phyloP scores from a whole-genome alignment of 2,797 vertebrate species.

The Setipinna tenuifilis region DNA sequence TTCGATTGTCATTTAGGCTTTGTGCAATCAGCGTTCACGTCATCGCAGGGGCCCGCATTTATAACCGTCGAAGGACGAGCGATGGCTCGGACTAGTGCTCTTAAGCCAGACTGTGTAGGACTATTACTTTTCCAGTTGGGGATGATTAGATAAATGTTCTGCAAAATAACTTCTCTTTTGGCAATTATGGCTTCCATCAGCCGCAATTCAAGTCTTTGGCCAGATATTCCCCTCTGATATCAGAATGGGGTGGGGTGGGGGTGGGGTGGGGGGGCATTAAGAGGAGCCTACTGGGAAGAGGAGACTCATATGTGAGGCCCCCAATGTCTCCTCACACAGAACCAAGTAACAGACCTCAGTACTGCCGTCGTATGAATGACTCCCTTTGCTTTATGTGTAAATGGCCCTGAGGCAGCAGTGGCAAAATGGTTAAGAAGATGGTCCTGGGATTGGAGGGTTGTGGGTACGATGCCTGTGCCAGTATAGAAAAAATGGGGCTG shows the following conservation, averaged over 20 bases:
- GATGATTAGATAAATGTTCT: background rate
- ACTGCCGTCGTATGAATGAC: background rate
- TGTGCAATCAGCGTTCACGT: background rate
- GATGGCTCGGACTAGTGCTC: background rate
- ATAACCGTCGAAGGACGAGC: background rate
- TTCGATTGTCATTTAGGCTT: slow-evolving; percentile 11
- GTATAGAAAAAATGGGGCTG: too few species aligned
- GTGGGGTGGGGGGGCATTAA: background rate
- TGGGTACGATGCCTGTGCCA: too few species aligned
- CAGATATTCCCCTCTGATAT: slow-evolving; percentile 6
- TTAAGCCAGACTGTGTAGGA: background rate
- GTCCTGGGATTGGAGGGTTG: too few species aligned
- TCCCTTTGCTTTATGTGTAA: too few species aligned
- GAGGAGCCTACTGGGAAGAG: background rate
- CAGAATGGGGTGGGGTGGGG: too few species aligned
- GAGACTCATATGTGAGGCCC: background rate
- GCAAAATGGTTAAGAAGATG: too few species aligned
- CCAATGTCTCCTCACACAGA: background rate
- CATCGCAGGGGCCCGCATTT: background rate
- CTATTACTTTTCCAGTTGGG: background rate
- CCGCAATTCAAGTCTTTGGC: background rate
- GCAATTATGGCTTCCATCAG: slow-evolving; percentile 13
- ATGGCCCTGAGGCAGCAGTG: too few species aligned
- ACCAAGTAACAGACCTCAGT: background rate
- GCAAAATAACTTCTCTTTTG: slow-evolving; percentile 1